phyloP scores from a whole-genome alignment of 2,888 invertebrate species.

The Himalopsyche japonica region DNA sequence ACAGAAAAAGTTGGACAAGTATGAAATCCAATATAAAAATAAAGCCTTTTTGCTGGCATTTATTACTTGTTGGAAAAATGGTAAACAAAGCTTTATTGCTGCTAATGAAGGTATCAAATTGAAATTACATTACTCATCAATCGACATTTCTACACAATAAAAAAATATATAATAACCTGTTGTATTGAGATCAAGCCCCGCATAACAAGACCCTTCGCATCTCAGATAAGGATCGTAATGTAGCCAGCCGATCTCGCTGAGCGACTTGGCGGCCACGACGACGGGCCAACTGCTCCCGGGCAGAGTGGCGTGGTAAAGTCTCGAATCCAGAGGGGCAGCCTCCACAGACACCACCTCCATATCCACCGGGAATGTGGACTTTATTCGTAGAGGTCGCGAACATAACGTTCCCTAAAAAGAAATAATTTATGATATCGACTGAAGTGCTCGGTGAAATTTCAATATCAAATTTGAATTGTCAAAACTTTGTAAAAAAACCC shows the following conservation, averaged over 20 bases:
- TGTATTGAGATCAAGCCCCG: constrained; percentile 69
- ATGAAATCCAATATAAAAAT: too few relatives aligned
- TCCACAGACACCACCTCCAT: constrained; percentile 76
- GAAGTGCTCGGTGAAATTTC: too few relatives aligned
- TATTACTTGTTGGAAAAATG: too few relatives aligned
- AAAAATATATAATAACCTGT: constrained; percentile 55
- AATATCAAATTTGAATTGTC: too few relatives aligned
- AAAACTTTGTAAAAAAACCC: too few relatives aligned
- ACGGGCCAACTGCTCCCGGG: constrained; percentile 45
- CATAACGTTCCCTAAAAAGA: constrained; percentile 72
- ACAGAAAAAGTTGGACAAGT: too few relatives aligned
- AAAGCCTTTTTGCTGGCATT: too few relatives aligned
- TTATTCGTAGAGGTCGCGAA: constrained; percentile 74
- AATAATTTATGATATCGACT: too few relatives aligned
- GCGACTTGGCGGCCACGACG: constrained; percentile 56
- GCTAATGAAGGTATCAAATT: too few relatives aligned
- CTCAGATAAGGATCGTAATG: constrained; percentile 73
- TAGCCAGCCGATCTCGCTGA: constrained; percentile 62
- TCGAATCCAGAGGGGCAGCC: constrained; percentile 64
- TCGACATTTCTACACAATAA: too few relatives aligned
- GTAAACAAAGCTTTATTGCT: too few relatives aligned
- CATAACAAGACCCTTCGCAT: constrained; percentile 77
- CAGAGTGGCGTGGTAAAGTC: constrained; percentile 59
- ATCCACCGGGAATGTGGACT: constrained; percentile 77
- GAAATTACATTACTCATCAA: too few relatives aligned